Evolutionary conservation across 2,797 vertebrate species (phyloP).

Genomic region (Myripristis jacobus): DNA sequence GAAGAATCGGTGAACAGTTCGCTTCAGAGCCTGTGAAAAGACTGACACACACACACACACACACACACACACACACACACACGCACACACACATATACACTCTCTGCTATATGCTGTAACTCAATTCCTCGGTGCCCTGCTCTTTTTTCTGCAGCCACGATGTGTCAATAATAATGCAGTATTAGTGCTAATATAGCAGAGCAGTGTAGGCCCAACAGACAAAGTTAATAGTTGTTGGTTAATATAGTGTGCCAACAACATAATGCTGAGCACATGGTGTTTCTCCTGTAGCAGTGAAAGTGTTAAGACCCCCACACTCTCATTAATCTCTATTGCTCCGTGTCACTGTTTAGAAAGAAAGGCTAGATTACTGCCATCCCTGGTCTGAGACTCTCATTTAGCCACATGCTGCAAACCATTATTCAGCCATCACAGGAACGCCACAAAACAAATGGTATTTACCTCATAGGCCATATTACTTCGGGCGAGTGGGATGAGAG

Average conservation of each 20-base stretch:
- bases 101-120: too few species aligned
- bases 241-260: constrained; percentile 50
- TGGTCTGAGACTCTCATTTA: constrained; percentile 83
- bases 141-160: neutral
- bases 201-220: neutral
- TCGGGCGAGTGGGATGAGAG: constrained; percentile 34
- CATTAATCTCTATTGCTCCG: constrained; percentile 86
- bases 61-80: too few species aligned
- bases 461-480: constrained; percentile 76
- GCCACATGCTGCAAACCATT: constrained; percentile 81
- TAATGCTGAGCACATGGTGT: constrained; percentile 39
- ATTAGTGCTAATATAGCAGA: constrained; percentile 5
- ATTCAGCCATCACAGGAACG: constrained; percentile 81
- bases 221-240: constrained; percentile 24
- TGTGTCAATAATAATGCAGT: neutral
- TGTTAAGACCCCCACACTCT: constrained; percentile 68
- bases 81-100: too few species aligned
- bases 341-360: constrained; percentile 77
- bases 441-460: constrained; percentile 86
- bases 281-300: constrained; percentile 59
- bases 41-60: neutral
- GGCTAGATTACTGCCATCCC: constrained; percentile 83
- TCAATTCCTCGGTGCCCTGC: neutral
- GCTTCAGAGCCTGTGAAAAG: neutral
- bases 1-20: neutral